Base-by-base conservation (phyloP, 2,888 invertebrate species). In the Spodoptera picta region DNA sequence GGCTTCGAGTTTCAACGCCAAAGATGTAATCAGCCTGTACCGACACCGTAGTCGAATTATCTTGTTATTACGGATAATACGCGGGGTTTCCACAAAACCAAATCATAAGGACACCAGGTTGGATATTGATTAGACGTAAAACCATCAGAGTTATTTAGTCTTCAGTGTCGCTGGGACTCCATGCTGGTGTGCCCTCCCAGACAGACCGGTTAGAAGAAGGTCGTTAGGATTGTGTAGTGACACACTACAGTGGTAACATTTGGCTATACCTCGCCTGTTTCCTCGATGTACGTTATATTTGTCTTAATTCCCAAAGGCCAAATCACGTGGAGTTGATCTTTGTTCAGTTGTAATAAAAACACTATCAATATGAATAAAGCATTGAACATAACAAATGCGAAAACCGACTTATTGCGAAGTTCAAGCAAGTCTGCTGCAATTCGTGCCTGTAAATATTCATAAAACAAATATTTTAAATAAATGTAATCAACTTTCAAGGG, bases 361-460 rank as follows among this genome's bases (percentile, higher is more conserved):
- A 99, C 99, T 95, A 99, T 98, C 95, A 99, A 97, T 92, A 99
- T 98, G 97, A 99, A 99, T 91, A 99, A 97, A 94, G 99, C 98
- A 97, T 99, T 99, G 96, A 99, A 97, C 99, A 99, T 99, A 96
- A 99, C 98, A 97, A 99, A 99, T 91, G 98, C 98, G 95, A 99
- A 98, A 89, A 98, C 98, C 87, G 98, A 98, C 95, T 99, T 98
- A 96, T 99, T 99, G 90, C 99, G 96, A 90, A 99, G 97, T 91
- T 99, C 99, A 91, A 98, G 96, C 93, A 99, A 96, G 94, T 99
- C 98, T 87, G 95, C 95, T 87, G 98, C 98, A 88, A 98, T 97
- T 91, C 98, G 96, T 90, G 96, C 98, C 98, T 98, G 96, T 93
- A 96, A 96, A 92, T 91, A 87, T 88, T 89, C 87, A 93, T 89